Evolutionary conservation across 2,113 vertebrate genomes (phyloP).

Genomic region (Muscicapa adusta): DNA sequence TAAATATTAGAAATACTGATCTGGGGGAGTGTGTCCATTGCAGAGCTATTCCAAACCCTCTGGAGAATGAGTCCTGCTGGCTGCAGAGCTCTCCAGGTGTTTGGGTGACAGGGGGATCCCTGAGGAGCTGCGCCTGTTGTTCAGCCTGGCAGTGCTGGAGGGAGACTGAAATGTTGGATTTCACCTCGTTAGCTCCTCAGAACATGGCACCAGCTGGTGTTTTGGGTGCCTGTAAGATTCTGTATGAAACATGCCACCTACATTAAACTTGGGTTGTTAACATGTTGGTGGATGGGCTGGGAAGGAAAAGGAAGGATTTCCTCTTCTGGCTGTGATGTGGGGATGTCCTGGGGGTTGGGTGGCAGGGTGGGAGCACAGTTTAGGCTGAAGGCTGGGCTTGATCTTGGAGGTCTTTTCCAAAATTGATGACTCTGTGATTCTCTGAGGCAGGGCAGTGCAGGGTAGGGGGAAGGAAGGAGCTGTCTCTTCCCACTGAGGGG

Average conservation of each 20-base stretch:
- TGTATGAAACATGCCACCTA: conserved; percentile 60
- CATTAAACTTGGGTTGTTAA: conserved; percentile 64
- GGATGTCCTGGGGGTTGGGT: background rate
- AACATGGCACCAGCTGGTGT: conserved; percentile 20
- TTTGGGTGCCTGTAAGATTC: conserved; percentile 56
- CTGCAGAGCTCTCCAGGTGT: background rate
- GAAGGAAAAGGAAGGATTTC: background rate
- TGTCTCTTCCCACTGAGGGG: background rate
- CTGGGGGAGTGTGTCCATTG: background rate
- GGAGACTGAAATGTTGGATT: background rate
- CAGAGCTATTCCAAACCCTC: background rate
- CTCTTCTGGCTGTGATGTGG: fast-evolving
- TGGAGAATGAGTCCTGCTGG: fast-evolving
- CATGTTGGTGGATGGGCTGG: background rate
- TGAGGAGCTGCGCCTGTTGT: background rate
- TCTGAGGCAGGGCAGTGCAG: fast-evolving
- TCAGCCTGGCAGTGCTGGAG: background rate
- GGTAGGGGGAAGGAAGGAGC: background rate
- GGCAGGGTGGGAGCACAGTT: background rate
- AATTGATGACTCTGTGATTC: background rate
- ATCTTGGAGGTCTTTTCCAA: background rate
- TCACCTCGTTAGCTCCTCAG: conserved; percentile 25
- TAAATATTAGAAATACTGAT: background rate
- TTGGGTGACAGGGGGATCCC: background rate
- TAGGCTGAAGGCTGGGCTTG: background rate